Conservation (phyloP, 2,888 invertebrate species). For the Philereme transversata region DNA sequence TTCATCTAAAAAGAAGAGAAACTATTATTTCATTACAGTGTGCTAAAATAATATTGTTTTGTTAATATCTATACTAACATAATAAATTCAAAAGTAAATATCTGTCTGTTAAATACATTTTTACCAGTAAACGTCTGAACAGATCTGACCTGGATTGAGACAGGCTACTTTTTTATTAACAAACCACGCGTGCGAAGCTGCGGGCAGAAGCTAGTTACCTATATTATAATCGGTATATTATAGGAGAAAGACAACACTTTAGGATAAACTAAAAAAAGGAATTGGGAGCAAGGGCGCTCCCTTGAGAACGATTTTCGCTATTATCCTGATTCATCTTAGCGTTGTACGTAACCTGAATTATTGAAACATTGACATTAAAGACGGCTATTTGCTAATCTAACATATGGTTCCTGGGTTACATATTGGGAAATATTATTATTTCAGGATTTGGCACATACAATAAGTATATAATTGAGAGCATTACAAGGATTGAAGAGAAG, state of each 20-base stretch:
- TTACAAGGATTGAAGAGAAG: conserved; percentile 32
- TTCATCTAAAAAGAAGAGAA: no score
- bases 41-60: no score
- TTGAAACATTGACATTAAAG: conserved; percentile 6
- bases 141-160: no score
- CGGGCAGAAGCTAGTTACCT: no score
- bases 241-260: not conserved
- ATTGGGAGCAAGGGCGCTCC: conserved; percentile 28
- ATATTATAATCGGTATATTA: no score
- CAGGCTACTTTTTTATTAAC: no score
- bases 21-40: no score
- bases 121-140: no score
- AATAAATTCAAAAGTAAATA: no score
- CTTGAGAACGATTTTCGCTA: conserved; percentile 33
- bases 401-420: not conserved
- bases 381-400: not conserved
- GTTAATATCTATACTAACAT: no score
- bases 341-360: conserved; percentile 16
- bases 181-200: no score
- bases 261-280: conserved; percentile 23
- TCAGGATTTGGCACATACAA: conserved; percentile 11
- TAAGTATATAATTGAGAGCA: conserved; percentile 31
- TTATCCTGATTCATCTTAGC: conserved; percentile 35
- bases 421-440: not conserved
- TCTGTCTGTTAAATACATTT: no score